Evolutionary conservation across 1,140 invertebrate genomes (phyloP), one percentile per base, ranked within the genome.

Genomic region (Atopsyche davidsoni): DNA sequence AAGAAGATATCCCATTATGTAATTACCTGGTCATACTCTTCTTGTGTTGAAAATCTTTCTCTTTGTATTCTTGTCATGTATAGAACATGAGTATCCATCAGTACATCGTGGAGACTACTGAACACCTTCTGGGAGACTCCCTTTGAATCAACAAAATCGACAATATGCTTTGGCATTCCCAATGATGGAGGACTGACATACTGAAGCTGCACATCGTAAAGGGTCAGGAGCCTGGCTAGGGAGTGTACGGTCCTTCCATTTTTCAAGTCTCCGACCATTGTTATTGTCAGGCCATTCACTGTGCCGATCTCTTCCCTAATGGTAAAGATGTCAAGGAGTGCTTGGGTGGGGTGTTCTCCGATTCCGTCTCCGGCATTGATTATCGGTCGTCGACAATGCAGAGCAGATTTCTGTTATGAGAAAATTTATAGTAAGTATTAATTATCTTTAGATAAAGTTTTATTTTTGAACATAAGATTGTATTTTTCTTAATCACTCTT

Each of bases 221-320:
- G 71, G 0, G 91, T 95, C 32, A 98, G 66, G 28, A 96, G 75
- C 73, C 85, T 82, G 4, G 95, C 95, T 35, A 99, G 72, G 0
- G 96, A 99, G 72, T 99, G 97, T 0, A 98, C 96, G 2, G 97
- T 99, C 35, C 97, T 79, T 3, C 96, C 96, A 70, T 99, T 89
- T 65, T 96, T 97, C 53, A 99, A 73, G 72, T 99, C 97, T 6
- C 97, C 97, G 38, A 98, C 80, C 82, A 92, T 86, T 3, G 89
- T 92, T 39, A 92, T 89, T 0, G 89, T 96, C 1, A 98, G 75
- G 0, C 89, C 89, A 65, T 99, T 98, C 0, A 99, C 94, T 0
- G 96, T 99, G 53, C 96, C 96, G 56, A 99, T 95, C 75, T 99
- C 96, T 72, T 98, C 92, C 63, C 96, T 78, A 59, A 99, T 99